phyloP scores from a whole-genome alignment of 2,888 invertebrate genomes.

The Drosophila nr. medialis region DNA sequence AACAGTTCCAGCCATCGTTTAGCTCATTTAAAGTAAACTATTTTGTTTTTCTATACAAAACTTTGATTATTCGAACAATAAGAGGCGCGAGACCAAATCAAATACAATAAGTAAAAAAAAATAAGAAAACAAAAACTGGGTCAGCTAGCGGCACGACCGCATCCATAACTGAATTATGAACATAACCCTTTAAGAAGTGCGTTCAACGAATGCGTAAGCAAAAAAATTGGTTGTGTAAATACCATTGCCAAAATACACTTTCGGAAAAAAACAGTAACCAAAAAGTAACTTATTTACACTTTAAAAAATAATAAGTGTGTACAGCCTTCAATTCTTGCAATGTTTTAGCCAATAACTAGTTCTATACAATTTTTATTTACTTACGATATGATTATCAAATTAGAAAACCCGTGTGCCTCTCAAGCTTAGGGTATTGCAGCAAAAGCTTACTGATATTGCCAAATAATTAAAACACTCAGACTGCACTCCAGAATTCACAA shows the following conservation, averaged over 20 bases:
- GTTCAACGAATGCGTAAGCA: conserved; percentile 27
- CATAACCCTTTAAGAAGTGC: conserved; percentile 20
- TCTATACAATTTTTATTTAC: not conserved
- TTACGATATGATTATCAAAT: no score
- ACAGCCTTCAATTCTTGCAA: not conserved
- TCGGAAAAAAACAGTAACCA: not conserved
- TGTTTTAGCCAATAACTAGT: not conserved
- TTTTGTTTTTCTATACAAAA: conserved; percentile 51
- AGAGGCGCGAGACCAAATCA: conserved; percentile 7
- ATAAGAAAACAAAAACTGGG: conserved; percentile 52
- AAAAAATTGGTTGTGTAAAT: conserved; percentile 33
- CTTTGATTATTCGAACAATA: conserved; percentile 18
- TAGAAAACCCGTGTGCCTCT: not conserved
- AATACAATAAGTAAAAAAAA: conserved; percentile 18
- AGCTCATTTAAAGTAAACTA: conserved; percentile 35
- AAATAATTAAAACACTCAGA: conserved; percentile 39
- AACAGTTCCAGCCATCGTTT: not conserved
- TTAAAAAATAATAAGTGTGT: not conserved
- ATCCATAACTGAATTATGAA: conserved; percentile 15
- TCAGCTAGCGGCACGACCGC: conserved; percentile 33
- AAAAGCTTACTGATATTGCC: conserved; percentile 14
- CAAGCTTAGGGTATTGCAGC: conserved; percentile 22
- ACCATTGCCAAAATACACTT: conserved; percentile 22
- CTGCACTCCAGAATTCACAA: conserved; percentile 36
- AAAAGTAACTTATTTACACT: not conserved